Conservation (phyloP, 2,888 invertebrate genomes). For the Drosophila mayaguana region DNA sequence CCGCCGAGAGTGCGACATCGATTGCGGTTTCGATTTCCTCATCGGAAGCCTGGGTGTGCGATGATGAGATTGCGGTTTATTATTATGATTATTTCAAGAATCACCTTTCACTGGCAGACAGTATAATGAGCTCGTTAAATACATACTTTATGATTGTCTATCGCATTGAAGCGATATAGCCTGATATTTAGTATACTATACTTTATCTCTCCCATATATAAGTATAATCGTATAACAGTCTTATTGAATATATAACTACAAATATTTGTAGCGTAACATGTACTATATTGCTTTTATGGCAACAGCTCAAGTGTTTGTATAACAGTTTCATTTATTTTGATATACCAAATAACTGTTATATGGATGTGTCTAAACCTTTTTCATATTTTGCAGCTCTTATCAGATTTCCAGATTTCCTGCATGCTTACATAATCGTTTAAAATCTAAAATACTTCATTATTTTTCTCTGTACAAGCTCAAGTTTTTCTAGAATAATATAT, state of each 20-base stretch:
- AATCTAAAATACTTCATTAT: background rate
- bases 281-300: background rate
- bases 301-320: background rate
- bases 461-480: background rate
- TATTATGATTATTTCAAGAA: background rate
- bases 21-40: conserved; percentile 89
- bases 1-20: conserved; percentile 89
- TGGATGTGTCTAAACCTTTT: too few species aligned
- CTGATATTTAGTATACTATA: background rate
- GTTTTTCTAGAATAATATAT: background rate
- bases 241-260: too few species aligned
- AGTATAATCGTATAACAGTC: background rate
- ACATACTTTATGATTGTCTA: background rate
- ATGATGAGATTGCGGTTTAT: conserved; percentile 43
- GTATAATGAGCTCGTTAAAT: background rate
- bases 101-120: background rate
- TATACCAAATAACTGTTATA: too few species aligned
- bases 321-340: background rate
- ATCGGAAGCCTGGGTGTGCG: conserved; percentile 87
- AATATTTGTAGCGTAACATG: too few species aligned
- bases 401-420: background rate
- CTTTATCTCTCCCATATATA: background rate
- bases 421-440: background rate
- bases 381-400: too few species aligned
- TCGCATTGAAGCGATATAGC: background rate